phyloP scores from a whole-genome alignment of 2,888 invertebrate species.

The Drosophila mimica region DNA sequence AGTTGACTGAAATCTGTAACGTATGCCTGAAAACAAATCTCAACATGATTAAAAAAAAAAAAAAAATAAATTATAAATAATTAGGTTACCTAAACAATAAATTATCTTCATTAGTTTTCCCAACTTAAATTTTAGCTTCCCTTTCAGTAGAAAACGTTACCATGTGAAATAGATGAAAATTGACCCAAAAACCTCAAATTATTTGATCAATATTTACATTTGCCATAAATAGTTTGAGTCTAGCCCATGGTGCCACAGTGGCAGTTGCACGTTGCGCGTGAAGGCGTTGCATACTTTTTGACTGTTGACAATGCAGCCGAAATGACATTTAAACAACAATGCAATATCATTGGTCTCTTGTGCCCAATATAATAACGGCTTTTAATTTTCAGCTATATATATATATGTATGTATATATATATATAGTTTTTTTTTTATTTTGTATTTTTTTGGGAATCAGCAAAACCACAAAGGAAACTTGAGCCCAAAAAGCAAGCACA shows the following conservation, averaged over 20 bases:
- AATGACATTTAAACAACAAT: constrained; percentile 53
- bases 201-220: background rate
- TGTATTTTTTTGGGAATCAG: constrained; percentile 6
- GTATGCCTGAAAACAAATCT: background rate
- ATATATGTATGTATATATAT: background rate
- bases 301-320: constrained; percentile 16
- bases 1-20: background rate
- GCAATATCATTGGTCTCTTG: constrained; percentile 39
- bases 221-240: background rate
- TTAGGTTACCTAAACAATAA: background rate
- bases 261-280: constrained; percentile 26
- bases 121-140: background rate
- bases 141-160: background rate
- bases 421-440: background rate
- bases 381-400: constrained; percentile 8
- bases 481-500: constrained; percentile 8
- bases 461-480: constrained; percentile 18
- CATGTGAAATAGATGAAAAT: background rate
- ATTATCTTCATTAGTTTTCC: background rate
- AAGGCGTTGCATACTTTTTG: constrained; percentile 54
- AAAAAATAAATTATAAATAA: background rate
- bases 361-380: constrained; percentile 45
- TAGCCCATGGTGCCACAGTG: background rate
- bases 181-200: background rate
- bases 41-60: background rate